Percentiles rank a stretch among this genome's conserved stretches.
Evolutionary conservation across 1,140 invertebrate species (phyloP).

Genomic region (Ceratosolen fusciceps): DNA sequence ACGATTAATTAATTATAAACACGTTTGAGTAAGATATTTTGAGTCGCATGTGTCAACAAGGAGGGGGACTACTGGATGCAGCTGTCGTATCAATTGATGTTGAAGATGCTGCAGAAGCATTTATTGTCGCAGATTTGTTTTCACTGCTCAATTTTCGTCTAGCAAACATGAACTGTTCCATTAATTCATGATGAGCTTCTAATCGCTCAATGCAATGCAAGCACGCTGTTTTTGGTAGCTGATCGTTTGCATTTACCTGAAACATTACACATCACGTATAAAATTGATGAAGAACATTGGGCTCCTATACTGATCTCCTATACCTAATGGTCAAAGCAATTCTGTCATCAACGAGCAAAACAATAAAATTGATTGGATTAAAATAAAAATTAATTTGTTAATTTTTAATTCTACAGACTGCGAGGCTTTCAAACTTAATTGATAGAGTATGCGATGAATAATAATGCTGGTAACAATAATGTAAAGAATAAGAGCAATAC

Average conservation of each 20-base stretch:
- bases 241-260: conserved; percentile 80
- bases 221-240: conserved; percentile 82
- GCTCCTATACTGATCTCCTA: too few species aligned
- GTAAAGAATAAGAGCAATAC: background rate
- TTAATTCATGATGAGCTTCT: conserved; percentile 79
- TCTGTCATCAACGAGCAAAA: too few species aligned
- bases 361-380: too few species aligned
- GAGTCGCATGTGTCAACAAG: conserved; percentile 43
- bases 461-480: too few species aligned
- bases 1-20: conserved; percentile 41
- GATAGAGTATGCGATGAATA: too few species aligned
- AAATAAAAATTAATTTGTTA: too few species aligned
- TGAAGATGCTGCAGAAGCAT: conserved; percentile 56
- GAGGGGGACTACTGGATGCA: conserved; percentile 60
- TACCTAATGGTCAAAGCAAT: too few species aligned
- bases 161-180: conserved; percentile 73
- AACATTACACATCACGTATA: conserved; percentile 48
- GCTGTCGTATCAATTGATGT: conserved; percentile 59
- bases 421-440: background rate
- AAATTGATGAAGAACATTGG: background rate
- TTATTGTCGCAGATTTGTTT: conserved; percentile 57
- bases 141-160: conserved; percentile 63
- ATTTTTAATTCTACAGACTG: background rate
- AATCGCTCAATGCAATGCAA: conserved; percentile 78
- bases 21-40: conserved; percentile 27